Evolutionary conservation across 92 coral and sea anemone species (phyloP).

Genomic region (Epizoanthus fatuus): DNA sequence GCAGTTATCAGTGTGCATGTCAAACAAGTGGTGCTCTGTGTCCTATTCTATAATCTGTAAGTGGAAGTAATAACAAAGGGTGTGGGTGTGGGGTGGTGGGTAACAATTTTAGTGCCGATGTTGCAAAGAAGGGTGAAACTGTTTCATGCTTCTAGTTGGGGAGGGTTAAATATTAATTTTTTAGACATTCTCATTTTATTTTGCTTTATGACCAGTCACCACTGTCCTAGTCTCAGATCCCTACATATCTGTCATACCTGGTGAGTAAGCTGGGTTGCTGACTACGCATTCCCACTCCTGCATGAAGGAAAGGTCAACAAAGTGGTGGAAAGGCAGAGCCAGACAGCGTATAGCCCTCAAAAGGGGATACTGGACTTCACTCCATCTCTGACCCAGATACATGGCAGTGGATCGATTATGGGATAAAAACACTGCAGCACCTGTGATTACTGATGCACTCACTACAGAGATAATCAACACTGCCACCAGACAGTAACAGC

Average conservation of each 20-base stretch:
- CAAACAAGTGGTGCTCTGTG: too few relatives aligned
- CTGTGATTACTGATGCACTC: not conserved
- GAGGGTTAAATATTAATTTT: too few relatives aligned
- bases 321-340: slow-evolving; percentile 74
- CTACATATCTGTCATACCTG: slow-evolving; percentile 47
- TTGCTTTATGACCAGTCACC: too few relatives aligned
- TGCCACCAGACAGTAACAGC: slow-evolving; percentile 24
- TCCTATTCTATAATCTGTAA: too few relatives aligned
- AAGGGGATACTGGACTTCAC: slow-evolving; percentile 81
- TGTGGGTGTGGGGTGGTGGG: too few relatives aligned
- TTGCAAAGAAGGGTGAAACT: too few relatives aligned
- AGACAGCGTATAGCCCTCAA: slow-evolving; percentile 59
- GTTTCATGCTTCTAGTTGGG: too few relatives aligned
- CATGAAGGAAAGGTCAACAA: slow-evolving; percentile 60
- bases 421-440: slow-evolving; percentile 21
- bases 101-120: too few relatives aligned
- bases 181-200: too few relatives aligned
- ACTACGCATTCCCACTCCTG: slow-evolving; percentile 84
- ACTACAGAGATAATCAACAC: slow-evolving; percentile 16
- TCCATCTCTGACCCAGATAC: slow-evolving; percentile 67
- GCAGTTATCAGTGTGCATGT: too few relatives aligned
- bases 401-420: slow-evolving; percentile 53
- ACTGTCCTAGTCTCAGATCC: too few relatives aligned
- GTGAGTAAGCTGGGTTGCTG: slow-evolving; percentile 72
- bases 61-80: too few relatives aligned